These are phyloP conservation scores for Drusus annulatus DNA, from an alignment of 1,140 invertebrate genomes.

Conservation along the genomic window DNA sequence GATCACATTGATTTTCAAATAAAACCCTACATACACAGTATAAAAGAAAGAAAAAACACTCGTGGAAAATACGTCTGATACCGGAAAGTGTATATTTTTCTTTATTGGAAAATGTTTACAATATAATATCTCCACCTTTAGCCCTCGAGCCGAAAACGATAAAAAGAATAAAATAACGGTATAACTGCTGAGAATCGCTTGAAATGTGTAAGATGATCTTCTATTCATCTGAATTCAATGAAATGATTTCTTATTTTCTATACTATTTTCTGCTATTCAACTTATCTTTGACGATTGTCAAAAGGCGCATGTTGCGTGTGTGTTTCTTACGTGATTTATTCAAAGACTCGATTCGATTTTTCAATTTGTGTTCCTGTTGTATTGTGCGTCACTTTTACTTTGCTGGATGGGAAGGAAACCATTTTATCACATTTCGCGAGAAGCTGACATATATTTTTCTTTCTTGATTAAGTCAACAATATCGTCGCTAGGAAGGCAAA, in stretches of 20 bases:
- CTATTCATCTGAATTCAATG: slow-evolving; percentile 22
- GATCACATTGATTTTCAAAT: too few relatives aligned
- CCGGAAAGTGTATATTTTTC: too few relatives aligned
- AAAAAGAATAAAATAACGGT: not conserved
- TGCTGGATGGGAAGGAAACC: not conserved
- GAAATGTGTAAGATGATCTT: slow-evolving; percentile 22
- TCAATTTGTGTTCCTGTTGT: slow-evolving; percentile 24
- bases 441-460: too few relatives aligned
- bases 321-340: slow-evolving; percentile 10
- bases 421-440: too few relatives aligned
- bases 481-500: too few relatives aligned
- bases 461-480: too few relatives aligned
- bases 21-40: too few relatives aligned
- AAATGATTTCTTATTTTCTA: slow-evolving; percentile 1
- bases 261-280: not conserved
- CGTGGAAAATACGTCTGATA: not conserved
- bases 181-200: not conserved
- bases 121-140: slow-evolving; percentile 17
- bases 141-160: not conserved
- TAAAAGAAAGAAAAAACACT: too few relatives aligned
- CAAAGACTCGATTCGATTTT: slow-evolving; percentile 2
- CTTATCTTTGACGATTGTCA: slow-evolving; percentile 3
- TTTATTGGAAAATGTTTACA: slow-evolving; percentile 21
- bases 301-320: slow-evolving; percentile 9
- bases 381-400: not conserved